These are phyloP conservation scores for Pipra filicauda DNA, from an alignment of 2,113 vertebrate genomes.

Conservation along the genomic window DNA sequence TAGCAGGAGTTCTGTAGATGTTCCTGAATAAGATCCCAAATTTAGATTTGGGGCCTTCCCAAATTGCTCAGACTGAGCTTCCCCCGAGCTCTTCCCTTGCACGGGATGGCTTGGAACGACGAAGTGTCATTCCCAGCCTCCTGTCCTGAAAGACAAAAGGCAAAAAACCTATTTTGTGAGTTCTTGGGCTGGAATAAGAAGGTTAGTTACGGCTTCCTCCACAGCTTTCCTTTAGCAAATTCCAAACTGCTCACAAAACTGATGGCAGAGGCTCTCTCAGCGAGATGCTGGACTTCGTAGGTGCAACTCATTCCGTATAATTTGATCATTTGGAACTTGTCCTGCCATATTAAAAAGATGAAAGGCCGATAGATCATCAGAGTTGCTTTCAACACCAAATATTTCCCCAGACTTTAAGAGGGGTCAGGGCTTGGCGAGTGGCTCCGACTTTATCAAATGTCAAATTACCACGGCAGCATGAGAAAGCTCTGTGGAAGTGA, in stretches of 20 bases:
- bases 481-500: not conserved
- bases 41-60: not conserved
- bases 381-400: not conserved
- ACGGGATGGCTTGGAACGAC: not conserved
- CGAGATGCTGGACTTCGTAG: not conserved
- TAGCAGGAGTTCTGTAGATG: not conserved
- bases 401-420: not conserved
- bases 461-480: not conserved
- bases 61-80: not conserved
- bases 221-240: not conserved
- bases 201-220: not conserved
- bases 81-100: not conserved
- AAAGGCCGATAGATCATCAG: not conserved
- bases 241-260: not conserved
- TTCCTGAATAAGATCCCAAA: not conserved
- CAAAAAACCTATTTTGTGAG: not conserved
- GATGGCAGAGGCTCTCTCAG: not conserved
- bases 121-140: not conserved
- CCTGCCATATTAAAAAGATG: not conserved
- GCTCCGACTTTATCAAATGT: slow-evolving; percentile 31
- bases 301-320: not conserved
- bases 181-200: not conserved
- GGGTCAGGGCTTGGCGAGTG: not conserved
- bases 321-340: not conserved
- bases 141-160: not conserved